phyloP scores from a whole-genome alignment of 2,888 invertebrate species.

The Athalia cordata region DNA sequence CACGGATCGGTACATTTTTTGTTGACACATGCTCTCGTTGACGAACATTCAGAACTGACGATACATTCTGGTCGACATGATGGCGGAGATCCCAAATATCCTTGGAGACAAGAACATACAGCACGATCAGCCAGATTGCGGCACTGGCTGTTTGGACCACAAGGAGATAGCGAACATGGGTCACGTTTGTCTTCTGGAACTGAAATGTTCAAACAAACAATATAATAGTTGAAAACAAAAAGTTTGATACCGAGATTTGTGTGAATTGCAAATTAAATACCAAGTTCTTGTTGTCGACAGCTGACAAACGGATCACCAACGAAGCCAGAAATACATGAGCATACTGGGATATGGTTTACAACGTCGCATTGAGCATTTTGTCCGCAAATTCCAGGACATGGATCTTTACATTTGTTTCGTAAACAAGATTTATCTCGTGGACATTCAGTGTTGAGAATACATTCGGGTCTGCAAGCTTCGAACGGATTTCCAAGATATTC shows the following conservation, averaged over 20 bases:
- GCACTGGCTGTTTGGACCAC: slow-evolving; percentile 73
- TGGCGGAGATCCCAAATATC: slow-evolving; percentile 74
- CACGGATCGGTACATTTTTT: slow-evolving; percentile 83
- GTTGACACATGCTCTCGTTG: slow-evolving; percentile 80
- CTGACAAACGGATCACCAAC: slow-evolving; percentile 73
- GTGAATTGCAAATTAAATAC: slow-evolving; percentile 47
- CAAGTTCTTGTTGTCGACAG: slow-evolving; percentile 64
- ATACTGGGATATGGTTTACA: slow-evolving; percentile 82
- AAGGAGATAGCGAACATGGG: slow-evolving; percentile 72
- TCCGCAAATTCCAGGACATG: slow-evolving; percentile 89
- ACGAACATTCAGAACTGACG: slow-evolving; percentile 74
- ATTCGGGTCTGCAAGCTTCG: slow-evolving; percentile 87
- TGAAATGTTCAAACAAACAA: slow-evolving; percentile 54
- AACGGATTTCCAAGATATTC: slow-evolving; percentile 84
- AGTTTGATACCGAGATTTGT: not conserved
- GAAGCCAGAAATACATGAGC: slow-evolving; percentile 74
- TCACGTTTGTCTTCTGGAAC: slow-evolving; percentile 56
- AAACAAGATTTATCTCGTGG: slow-evolving; percentile 85
- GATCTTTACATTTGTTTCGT: slow-evolving; percentile 87
- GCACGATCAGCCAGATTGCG: slow-evolving; percentile 70
- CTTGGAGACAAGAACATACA: slow-evolving; percentile 73
- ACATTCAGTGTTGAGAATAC: slow-evolving; percentile 87
- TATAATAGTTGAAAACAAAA: slow-evolving; percentile 30
- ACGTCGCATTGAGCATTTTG: slow-evolving; percentile 85
- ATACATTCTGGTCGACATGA: slow-evolving; percentile 73